These are phyloP conservation scores for Rallus limicola DNA, from an alignment of 2,113 vertebrate genomes.

Conservation along the genomic window DNA sequence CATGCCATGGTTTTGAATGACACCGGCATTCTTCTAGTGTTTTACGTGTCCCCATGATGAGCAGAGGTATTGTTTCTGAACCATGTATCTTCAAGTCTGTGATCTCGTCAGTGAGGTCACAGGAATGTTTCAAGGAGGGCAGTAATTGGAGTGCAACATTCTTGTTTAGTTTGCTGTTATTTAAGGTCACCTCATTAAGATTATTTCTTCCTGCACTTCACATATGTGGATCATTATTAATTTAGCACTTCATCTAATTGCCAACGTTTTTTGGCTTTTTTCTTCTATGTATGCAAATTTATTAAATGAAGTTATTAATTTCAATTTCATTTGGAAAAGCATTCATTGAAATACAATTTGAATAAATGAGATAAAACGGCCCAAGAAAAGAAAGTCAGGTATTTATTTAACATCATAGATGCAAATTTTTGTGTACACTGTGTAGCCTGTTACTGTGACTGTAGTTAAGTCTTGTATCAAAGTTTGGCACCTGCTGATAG, in stretches of 20 bases:
- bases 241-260: not conserved
- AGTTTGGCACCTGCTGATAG: not conserved
- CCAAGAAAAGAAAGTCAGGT: not conserved
- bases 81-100: not conserved
- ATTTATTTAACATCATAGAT: not conserved
- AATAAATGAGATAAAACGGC: not conserved
- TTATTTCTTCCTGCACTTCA: not conserved
- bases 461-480: not conserved
- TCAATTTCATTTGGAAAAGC: not conserved
- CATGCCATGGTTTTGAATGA: not conserved
- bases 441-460: not conserved
- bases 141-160: not conserved
- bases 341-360: not conserved
- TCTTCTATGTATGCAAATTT: not conserved
- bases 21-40: not conserved
- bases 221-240: not conserved
- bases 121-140: not conserved
- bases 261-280: not conserved
- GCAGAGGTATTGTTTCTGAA: not conserved
- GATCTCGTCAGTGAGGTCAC: not conserved
- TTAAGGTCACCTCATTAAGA: not conserved
- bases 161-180: not conserved
- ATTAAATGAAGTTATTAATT: not conserved
- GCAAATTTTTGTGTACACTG: fast-evolving
- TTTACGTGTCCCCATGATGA: not conserved